These are phyloP conservation scores for Dione juno DNA, from an alignment of 2,888 invertebrate species.

Conservation along the genomic window DNA sequence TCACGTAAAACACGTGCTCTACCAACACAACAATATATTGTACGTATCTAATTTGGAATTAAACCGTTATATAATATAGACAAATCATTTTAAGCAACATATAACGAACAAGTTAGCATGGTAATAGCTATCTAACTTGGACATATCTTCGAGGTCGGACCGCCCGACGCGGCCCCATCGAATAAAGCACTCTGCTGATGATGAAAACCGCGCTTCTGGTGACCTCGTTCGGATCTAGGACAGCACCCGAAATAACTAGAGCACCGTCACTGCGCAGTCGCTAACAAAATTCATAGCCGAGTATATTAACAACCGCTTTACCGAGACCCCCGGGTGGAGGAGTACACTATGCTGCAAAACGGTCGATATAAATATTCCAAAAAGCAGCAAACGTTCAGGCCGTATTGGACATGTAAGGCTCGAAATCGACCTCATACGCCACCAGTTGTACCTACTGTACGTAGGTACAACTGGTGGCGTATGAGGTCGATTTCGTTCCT, in stretches of 20 bases:
- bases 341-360: constrained; percentile 3
- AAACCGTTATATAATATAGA: constrained; percentile 49
- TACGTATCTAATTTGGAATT: constrained; percentile 39
- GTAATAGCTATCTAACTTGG: constrained; percentile 56
- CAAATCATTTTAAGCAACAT: constrained; percentile 51
- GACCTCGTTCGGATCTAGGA: constrained; percentile 79
- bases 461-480: too few relatives aligned
- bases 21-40: constrained; percentile 25
- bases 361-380: constrained; percentile 26
- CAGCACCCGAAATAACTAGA: constrained; percentile 81
- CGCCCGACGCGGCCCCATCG: constrained; percentile 76
- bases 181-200: constrained; percentile 72
- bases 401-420: constrained; percentile 54
- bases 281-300: constrained; percentile 68
- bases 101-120: constrained; percentile 48
- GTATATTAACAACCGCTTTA: constrained; percentile 54
- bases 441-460: constrained; percentile 48
- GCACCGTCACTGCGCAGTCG: constrained; percentile 77
- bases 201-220: constrained; percentile 73
- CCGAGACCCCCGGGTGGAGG: constrained; percentile 50
- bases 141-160: constrained; percentile 64
- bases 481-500: too few relatives aligned
- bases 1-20: constrained; percentile 32
- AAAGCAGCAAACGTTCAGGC: constrained; percentile 49
- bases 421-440: constrained; percentile 66